Base-by-base conservation (phyloP, 2,888 invertebrate genomes). In the Autographa gamma region DNA sequence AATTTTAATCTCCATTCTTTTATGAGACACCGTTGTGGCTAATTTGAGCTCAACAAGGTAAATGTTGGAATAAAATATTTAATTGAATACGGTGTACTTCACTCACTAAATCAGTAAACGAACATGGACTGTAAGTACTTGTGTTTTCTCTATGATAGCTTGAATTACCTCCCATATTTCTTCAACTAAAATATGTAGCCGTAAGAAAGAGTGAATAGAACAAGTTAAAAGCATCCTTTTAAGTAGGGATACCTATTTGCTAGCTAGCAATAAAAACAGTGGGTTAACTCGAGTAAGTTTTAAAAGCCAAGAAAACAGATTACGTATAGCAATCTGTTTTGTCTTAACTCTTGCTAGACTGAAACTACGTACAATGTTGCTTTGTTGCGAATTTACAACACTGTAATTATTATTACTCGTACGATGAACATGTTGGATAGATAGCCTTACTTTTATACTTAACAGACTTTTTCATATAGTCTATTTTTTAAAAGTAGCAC, bases 281-380 rank as follows among this genome's bases (percentile, higher is more conserved):
- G 1, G n/a, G 2, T 38, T 13, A 19, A 34, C 16, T 38, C 14
- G 6, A 16, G 13, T 8, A 25, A 52, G 18, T 62, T 65, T 41
- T 32, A 54, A 52, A 69, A n/a, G 32, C n/a, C n/a, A 62, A 52
- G 62, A 63, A 54, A 59, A 65, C 31, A 18, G 56, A 59, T 63
- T 63, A 38, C 34, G 18, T 25, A 52, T 63, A 32, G 38, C 64
- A 56, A 64, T 64, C 25, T 58, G 56, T 56, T 58, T 64, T 56
- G 34, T 58, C 38, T 41, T 63, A 63, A 63, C 56, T 58, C 25
- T 64, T 52, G 9, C 32, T 2, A 6, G 52, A 32, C 32, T 31
- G 25, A 16, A 31, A 34, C 18, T 13, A 52, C 18, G 52, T 18
- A 31, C n/a, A 52, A 34, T 14, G 63, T 32, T 34, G n/a, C 52